Evolutionary conservation across 2,113 vertebrate species (phyloP).

Genomic region (Urocynchramus pylzowi): DNA sequence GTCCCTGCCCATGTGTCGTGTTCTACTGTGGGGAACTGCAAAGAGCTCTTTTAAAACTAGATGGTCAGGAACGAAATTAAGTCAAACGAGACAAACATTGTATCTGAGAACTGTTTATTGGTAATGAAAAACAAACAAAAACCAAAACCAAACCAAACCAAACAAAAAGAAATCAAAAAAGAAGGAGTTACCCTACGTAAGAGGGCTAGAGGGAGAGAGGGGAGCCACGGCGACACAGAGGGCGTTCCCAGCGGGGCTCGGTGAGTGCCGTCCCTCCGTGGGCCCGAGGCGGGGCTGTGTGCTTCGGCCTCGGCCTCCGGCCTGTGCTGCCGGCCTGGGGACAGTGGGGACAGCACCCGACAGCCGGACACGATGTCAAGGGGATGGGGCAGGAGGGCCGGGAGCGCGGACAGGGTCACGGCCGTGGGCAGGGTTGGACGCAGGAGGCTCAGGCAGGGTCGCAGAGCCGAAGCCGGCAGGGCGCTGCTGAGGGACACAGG

Average conservation of each 20-base stretch:
- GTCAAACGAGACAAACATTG: background rate
- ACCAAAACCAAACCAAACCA: too few relatives aligned
- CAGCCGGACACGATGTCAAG: background rate
- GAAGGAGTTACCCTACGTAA: too few relatives aligned
- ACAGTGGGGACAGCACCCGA: background rate
- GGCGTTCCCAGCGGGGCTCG: too few relatives aligned
- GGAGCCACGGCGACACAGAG: background rate
- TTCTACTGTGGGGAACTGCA: background rate
- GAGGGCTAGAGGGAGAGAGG: too few relatives aligned
- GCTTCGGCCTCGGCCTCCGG: too few relatives aligned
- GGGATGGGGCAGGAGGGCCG: background rate
- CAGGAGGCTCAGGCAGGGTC: background rate
- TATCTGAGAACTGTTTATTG: background rate
- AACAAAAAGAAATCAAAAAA: too few relatives aligned
- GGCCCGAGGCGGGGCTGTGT: background rate
- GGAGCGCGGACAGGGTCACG: background rate
- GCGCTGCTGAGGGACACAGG: background rate
- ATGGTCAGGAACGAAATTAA: background rate
- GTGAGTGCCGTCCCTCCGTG: background rate
- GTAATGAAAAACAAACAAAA: background rate
- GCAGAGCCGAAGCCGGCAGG: background rate
- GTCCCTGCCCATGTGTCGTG: accelerated
- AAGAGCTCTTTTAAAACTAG: background rate
- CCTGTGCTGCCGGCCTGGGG: too few relatives aligned
- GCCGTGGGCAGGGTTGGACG: background rate